Evolutionary conservation across 2,113 vertebrate species (phyloP), one percentile per base, ranked within the genome.

Genomic region (Loxodonta africana): DNA sequence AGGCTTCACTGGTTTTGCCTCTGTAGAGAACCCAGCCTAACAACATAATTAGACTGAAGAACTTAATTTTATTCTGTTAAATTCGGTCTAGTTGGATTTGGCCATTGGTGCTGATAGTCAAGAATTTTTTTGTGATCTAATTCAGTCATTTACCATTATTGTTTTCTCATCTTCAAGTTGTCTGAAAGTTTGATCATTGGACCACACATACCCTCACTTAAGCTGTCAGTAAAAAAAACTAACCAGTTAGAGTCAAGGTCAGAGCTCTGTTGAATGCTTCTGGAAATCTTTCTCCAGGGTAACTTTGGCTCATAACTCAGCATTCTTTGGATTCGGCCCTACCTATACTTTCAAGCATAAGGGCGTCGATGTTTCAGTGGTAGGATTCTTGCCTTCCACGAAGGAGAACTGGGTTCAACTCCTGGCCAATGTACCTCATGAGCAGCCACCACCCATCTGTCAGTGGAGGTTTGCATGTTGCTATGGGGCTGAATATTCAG

Each of bases 161-260:
- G 48, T 26, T 83, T 82, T 51, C 28, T 10, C 30, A 37, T 78
- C 48, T 83, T 74, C 33, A 87, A 2, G 8, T 60, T 89, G 41
- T 71, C 46, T 86, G 83, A 88, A 95, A 87, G 88, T 87, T 69
- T 92, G 48, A 95, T 88, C 57, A 57, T 2, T 46, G 12, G 65
- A 33, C 17, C 53, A 91, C 10, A 67, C 21, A 76, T 83, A 18
- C 14, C 60, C 41, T 86, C 28, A 63, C 53, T 77, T 28, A 86
- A 33, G 18, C 21, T 78, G 78, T 44, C 51, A 85, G 3, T 53
- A 48, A 67, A 80, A 85, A 88, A 20, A 46, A 41, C 30, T 26
- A 69, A 62, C 7, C 80, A 88, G 33, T 84, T 76, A 82, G 83
- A 57, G 37, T 44, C 28, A 85, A 85, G 33, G 33, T 44, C 26